Evolutionary conservation across 2,113 vertebrate species (phyloP), one percentile per base, ranked within the genome.

Genomic region (Etia nguti): DNA sequence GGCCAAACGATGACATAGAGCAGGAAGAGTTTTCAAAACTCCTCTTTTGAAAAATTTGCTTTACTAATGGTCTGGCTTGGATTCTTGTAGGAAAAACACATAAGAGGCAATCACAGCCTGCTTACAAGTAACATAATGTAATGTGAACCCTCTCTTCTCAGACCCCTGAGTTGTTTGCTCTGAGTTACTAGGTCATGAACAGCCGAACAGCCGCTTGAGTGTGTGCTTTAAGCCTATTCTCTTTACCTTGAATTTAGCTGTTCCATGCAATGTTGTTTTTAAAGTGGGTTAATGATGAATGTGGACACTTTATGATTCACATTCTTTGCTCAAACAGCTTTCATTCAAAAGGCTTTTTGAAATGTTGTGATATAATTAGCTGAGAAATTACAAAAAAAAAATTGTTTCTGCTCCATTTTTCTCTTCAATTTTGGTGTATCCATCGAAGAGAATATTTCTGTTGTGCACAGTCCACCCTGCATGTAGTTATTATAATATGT

Each of bases 1-100:
- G 59, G 80, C 84, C 82, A 88, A 89, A 89, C 86, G 68, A 87
- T 89, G 88, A 91, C n/a, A 29, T 79, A 31, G 91, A 86, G 89
- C 34, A 90, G 43, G 60, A 29, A 55, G 52, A 18, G 8, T 55
- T 41, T 75, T 85, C 57, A 50, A 50, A 52, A n/a, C 26, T 81
- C 62, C 15, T 86, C 15, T 31, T 77, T 24, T 70, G 26, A 46
- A 80, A 46, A 86, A 79, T 10, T 24, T 9, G 6, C 8, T 77
- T 77, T 77, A 52, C 26, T 77, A n/a, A 52, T 24, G 20, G 50
- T 41, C 29, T 70, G 24, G 80, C 57, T 92, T 86, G 60, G 75
- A 70, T 79, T 86, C 26, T n/a, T 82, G 55, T 57, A 22, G 60
- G 57, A 80, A 36, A 20, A 12, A 60, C 1, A 7, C 68, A 75